Evolutionary conservation across 2,888 invertebrate genomes (phyloP).

Genomic region (Hartigia nigra): DNA sequence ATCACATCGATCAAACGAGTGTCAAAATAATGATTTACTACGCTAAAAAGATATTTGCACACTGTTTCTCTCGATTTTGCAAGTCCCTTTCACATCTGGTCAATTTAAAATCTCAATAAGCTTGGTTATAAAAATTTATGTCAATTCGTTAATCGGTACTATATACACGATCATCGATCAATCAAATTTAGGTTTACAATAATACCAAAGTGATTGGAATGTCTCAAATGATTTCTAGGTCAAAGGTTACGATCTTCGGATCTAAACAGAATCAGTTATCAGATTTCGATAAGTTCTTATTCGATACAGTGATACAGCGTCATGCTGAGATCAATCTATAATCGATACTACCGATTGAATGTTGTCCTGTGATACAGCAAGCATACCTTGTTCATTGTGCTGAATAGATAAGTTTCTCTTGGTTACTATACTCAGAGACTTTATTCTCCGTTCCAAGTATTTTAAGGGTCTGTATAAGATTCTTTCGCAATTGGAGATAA

Average conservation of each 20-base stretch:
- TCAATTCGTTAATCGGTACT: background rate
- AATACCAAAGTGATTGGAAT: background rate
- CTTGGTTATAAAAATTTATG: background rate
- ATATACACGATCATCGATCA: background rate
- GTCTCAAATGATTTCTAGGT: background rate
- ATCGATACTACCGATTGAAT: background rate
- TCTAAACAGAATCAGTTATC: slow-evolving; percentile 23
- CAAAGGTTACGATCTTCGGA: background rate
- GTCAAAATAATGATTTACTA: background rate
- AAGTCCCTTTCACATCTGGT: background rate
- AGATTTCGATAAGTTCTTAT: slow-evolving; percentile 26
- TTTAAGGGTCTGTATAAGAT: background rate
- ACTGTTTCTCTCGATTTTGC: background rate
- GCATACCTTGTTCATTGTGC: background rate
- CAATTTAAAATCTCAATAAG: background rate
- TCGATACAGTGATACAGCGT: background rate
- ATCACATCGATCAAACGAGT: background rate
- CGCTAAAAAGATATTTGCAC: background rate
- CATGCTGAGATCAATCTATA: slow-evolving; percentile 1
- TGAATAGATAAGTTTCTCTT: background rate
- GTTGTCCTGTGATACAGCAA: background rate
- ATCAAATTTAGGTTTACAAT: background rate
- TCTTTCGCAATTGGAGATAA: background rate
- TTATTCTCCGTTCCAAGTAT: background rate
- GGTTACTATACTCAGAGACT: background rate